Base-by-base conservation (phyloP, 2,797 vertebrate genomes). In the Sandelia bainsii region DNA sequence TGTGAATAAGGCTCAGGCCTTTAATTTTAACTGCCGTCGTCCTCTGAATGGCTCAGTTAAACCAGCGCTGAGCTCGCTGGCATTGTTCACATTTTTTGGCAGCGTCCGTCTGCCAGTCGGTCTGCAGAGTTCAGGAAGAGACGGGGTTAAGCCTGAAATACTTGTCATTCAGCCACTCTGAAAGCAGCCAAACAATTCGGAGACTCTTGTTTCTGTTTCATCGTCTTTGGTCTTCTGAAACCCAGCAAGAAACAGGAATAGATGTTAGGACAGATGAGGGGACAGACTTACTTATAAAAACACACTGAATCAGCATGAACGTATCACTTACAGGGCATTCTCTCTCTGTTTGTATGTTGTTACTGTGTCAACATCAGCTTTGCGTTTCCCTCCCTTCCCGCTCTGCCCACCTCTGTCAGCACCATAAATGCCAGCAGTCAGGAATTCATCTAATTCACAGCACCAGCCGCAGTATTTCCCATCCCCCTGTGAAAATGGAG, bases 361-460 rank as follows among this genome's bases (percentile, higher is more conserved):
- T 80, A 78, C 62, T 20, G 2, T 77, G 74, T 86, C 80, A 82
- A 84, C 83, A 57, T 51, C 62, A 48, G 84, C 65, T 66, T 51
- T 48, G 48, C 66, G 57, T 60, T 22, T 9, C 44, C 57, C 71
- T 60, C 22, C 44, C 51, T 14, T 50, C 37, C 23, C 14, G 8
- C 42, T 57, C 72, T 23, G 62, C 71, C 49, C 57, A 7, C 57
- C 16, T 37, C 62, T 17, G 56, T 70, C 72, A 69, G 40, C 42
- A 1, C 58, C 68, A 64, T 75, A 84, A 87, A 85, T 83, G 80
- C 78, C 85, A 84, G 75, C 82, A 88, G 80, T 86, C 77, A 86
- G 82, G 85, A 86, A 86, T 90, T 78, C 62, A 70, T 89, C 72
- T 68, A 76, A 83, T 76, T 81, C 83, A 64, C 73, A 62, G 78